These are phyloP conservation scores for Nematolebias whitei DNA, from an alignment of 2,113 vertebrate genomes.

Conservation along the genomic window DNA sequence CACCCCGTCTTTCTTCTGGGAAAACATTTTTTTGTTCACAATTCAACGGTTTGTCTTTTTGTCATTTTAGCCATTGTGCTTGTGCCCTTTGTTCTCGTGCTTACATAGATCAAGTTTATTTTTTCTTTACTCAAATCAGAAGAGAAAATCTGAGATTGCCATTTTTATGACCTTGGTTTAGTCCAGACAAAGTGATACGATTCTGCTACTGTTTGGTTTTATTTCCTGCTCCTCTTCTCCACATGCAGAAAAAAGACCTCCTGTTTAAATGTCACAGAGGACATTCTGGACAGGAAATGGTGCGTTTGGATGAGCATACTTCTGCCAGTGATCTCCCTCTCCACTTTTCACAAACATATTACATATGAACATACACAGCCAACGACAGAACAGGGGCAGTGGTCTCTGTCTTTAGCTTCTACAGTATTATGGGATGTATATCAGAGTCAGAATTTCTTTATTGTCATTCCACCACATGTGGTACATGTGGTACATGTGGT, in stretches of 20 bases:
- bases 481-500: too few species aligned
- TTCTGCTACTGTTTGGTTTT: constrained; percentile 4
- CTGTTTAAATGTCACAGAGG: constrained; percentile 23
- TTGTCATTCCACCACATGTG: too few species aligned
- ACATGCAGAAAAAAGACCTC: not conserved
- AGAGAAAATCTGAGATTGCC: not conserved
- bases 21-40: constrained; percentile 26
- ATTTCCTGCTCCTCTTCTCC: constrained; percentile 18
- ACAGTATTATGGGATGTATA: too few species aligned
- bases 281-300: constrained; percentile 19
- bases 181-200: constrained; percentile 27
- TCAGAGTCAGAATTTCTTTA: too few species aligned
- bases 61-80: not conserved
- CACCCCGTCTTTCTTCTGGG: not conserved
- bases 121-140: not conserved
- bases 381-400: too few species aligned
- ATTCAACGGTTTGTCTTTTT: not conserved
- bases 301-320: not conserved
- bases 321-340: not conserved
- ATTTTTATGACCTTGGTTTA: not conserved
- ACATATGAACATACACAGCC: constrained; percentile 4
- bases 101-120: too few species aligned
- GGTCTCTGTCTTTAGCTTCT: too few species aligned
- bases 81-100: not conserved
- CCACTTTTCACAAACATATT: constrained; percentile 14